Conservation (phyloP, 2,888 invertebrate species). For the Tetragonula carbonaria region DNA sequence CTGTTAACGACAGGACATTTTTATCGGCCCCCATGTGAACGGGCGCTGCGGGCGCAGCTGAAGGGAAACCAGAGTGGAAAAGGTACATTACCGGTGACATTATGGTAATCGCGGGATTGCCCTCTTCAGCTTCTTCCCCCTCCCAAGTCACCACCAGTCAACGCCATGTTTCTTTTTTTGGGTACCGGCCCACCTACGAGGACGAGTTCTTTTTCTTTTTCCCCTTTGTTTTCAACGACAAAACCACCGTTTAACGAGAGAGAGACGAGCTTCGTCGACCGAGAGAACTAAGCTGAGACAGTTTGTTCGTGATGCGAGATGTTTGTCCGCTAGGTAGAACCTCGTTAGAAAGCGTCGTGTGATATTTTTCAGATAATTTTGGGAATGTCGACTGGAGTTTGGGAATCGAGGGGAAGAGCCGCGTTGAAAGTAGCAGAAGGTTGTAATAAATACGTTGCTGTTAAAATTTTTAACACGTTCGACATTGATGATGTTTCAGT, state of each 20-base stretch:
- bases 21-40: slow-evolving; percentile 79
- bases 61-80: slow-evolving; percentile 73
- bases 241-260: slow-evolving; percentile 15
- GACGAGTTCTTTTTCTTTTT: slow-evolving; percentile 22
- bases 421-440: neutral
- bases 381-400: neutral
- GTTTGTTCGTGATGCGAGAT: slow-evolving; percentile 1
- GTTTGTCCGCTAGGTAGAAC: too few species aligned
- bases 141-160: neutral
- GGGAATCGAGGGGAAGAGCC: neutral
- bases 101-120: slow-evolving; percentile 63
- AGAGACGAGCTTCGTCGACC: slow-evolving; percentile 15
- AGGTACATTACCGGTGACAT: slow-evolving; percentile 60
- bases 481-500: too few species aligned
- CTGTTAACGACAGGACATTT: slow-evolving; percentile 75
- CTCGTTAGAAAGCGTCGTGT: neutral
- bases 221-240: neutral
- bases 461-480: neutral
- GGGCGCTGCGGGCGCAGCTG: slow-evolving; percentile 82
- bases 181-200: slow-evolving; percentile 41
- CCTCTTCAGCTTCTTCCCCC: slow-evolving; percentile 27
- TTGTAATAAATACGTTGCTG: neutral
- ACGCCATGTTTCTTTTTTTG: slow-evolving; percentile 12
- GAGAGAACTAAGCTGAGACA: neutral
- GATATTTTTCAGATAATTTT: neutral